Percentiles rank a stretch among this genome's conserved stretches.
phyloP scores from a whole-genome alignment of 37 sponge, comb jelly and placozoan genomes.

The Bolinopsis microptera region DNA sequence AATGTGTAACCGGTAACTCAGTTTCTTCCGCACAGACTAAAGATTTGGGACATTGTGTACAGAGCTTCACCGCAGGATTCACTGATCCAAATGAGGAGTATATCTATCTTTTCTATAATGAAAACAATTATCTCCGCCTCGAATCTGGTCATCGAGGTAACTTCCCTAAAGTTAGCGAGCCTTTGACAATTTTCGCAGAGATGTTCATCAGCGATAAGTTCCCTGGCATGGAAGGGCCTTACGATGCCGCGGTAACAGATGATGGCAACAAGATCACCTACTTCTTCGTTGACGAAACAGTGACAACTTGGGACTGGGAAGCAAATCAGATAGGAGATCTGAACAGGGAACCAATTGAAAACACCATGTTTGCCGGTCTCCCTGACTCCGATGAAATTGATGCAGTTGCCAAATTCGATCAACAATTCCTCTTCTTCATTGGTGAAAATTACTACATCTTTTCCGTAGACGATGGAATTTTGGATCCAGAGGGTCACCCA shows the following conservation, averaged over 20 bases:
- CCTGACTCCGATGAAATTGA: background rate
- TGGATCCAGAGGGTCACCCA: background rate
- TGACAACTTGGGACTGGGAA: constrained; percentile 4
- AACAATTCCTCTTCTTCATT: background rate
- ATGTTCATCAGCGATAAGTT: background rate
- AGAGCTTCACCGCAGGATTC: background rate
- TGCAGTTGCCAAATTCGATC: background rate
- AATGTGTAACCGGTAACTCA: background rate
- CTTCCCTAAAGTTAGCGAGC: background rate
- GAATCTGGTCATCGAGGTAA: background rate
- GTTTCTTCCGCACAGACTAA: background rate
- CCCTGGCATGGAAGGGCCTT: background rate
- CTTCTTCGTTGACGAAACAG: background rate
- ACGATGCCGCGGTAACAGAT: constrained; percentile 40
- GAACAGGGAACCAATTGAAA: background rate
- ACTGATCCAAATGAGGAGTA: background rate
- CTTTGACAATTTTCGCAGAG: background rate
- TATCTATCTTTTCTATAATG: background rate
- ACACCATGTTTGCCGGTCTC: background rate
- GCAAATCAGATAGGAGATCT: background rate
- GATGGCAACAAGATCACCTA: background rate
- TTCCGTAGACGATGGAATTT: background rate
- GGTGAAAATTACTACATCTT: constrained; percentile 11
- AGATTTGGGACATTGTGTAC: background rate
- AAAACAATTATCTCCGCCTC: background rate